A percentile compares a stretch with the other conserved stretches of the same genome.
Conservation (phyloP, 2,113 vertebrate genomes). For the Megalops atlanticus region DNA sequence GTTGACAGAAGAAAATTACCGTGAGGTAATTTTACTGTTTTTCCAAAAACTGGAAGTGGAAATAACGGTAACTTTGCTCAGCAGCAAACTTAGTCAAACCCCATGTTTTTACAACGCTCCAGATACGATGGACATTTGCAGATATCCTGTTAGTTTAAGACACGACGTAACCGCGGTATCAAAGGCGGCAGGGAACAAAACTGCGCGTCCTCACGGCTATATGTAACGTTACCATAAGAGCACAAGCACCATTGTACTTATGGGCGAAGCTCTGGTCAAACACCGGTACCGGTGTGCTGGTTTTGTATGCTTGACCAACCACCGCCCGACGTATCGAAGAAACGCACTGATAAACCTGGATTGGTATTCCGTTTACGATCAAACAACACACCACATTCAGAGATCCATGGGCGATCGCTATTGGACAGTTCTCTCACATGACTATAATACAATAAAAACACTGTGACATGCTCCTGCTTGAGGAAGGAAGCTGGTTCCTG, state of each 20-base stretch:
- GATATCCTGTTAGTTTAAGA: not conserved
- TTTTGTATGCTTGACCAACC: not conserved
- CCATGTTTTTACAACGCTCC: not conserved
- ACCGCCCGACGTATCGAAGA: not conserved
- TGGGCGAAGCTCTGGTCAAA: not conserved
- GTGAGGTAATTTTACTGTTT: not conserved
- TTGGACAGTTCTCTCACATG: constrained; percentile 46
- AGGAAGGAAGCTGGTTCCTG: not conserved
- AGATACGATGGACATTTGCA: not conserved
- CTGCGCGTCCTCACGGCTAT: not conserved
- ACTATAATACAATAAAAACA: constrained; percentile 16
- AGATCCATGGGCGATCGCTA: constrained; percentile 12
- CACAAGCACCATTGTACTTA: not conserved
- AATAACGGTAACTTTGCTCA: not conserved
- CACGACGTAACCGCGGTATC: not conserved
- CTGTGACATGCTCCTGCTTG: not conserved
- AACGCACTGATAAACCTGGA: not conserved
- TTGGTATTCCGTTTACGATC: constrained; percentile 4
- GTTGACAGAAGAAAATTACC: not conserved
- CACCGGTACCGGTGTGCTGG: not conserved
- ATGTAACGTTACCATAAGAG: not conserved
- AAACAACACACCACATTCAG: constrained; percentile 5
- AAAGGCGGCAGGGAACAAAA: not conserved
- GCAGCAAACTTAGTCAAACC: not conserved
- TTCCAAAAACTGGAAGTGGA: not conserved